Evolutionary conservation across 1,140 invertebrate genomes (phyloP).

Genomic region (Sitobion miscanthi): DNA sequence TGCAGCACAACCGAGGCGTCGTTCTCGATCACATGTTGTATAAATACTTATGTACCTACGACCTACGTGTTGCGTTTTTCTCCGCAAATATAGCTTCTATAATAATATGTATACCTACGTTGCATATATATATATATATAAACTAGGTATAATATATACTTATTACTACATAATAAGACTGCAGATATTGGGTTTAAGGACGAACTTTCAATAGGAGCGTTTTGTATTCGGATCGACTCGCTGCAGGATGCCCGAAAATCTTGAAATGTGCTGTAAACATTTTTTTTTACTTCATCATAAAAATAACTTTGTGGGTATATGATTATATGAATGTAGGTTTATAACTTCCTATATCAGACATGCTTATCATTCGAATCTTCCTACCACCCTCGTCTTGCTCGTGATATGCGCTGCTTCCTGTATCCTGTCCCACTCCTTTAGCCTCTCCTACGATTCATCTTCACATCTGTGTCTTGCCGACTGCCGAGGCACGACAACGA

Average conservation of each 20-base stretch:
- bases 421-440: not conserved
- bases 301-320: not conserved
- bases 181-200: not conserved
- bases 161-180: too few relatives aligned
- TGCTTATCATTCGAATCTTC: too few relatives aligned
- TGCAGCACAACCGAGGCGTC: not conserved
- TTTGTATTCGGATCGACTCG: not conserved
- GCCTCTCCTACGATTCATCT: not conserved
- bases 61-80: not conserved
- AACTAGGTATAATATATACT: too few relatives aligned
- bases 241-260: not conserved
- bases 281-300: not conserved
- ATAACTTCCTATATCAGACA: too few relatives aligned
- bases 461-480: not conserved
- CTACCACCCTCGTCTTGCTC: not conserved
- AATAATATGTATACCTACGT: too few relatives aligned
- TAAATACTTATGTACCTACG: not conserved
- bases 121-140: too few relatives aligned
- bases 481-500: not conserved
- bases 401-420: not conserved
- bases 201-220: not conserved
- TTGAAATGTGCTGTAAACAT: not conserved
- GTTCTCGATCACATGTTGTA: not conserved
- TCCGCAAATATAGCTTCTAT: not conserved
- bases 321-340: too few relatives aligned